These are phyloP conservation scores for Habrosyne pyritoides DNA, from an alignment of 2,888 invertebrate genomes.

Conservation along the genomic window DNA sequence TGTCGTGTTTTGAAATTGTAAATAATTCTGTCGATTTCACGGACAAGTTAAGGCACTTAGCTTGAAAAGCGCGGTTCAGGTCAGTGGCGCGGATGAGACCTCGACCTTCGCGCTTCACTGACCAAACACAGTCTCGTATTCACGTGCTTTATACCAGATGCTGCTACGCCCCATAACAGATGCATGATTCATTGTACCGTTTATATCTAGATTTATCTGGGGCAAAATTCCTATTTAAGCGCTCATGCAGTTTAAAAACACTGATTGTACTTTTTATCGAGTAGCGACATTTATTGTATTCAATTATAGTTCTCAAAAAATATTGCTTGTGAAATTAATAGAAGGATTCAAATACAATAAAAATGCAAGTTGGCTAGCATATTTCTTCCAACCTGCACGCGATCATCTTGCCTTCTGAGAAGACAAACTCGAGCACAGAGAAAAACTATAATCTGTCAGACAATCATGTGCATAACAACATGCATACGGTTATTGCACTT, in stretches of 20 bases:
- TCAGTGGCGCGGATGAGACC: conserved; percentile 65
- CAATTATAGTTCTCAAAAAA: not conserved
- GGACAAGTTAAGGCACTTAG: conserved; percentile 24
- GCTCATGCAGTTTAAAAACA: not conserved
- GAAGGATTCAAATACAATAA: conserved; percentile 21
- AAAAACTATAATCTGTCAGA: conserved; percentile 33
- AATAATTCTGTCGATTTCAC: conserved; percentile 6
- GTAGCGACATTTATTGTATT: not conserved
- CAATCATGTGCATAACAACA: conserved; percentile 24
- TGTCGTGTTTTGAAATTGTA: not conserved
- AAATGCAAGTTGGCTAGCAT: conserved; percentile 26
- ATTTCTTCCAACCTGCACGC: conserved; percentile 46
- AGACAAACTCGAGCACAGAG: conserved; percentile 24
- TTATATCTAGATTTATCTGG: conserved; percentile 28
- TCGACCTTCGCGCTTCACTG: conserved; percentile 77
- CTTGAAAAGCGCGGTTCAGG: conserved; percentile 40
- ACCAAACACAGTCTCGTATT: conserved; percentile 65
- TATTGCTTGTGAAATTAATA: not conserved
- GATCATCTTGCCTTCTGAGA: conserved; percentile 51
- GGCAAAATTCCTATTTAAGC: conserved; percentile 18
- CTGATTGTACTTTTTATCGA: not conserved
- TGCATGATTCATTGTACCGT: conserved; percentile 42
- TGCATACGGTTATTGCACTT: conserved; percentile 18
- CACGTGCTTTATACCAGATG: conserved; percentile 67
- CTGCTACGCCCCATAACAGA: conserved; percentile 56